Evolutionary conservation across 2,113 vertebrate genomes (phyloP), one percentile per base, ranked within the genome.

Genomic region (Naja naja): DNA sequence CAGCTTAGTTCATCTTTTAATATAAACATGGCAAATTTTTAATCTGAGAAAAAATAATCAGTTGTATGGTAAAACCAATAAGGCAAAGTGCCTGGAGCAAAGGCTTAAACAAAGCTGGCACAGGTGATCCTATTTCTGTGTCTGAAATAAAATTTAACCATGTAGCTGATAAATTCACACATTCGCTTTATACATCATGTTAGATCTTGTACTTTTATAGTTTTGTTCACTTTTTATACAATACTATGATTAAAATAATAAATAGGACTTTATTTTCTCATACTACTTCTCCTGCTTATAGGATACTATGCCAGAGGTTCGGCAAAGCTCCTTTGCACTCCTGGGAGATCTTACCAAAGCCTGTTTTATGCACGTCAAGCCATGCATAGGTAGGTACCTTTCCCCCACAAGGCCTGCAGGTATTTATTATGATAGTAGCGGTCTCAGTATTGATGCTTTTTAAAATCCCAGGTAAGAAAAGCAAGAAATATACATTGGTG

Each of bases 221-320:
- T 58, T 93, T 47, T 10, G 34, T 12, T 49, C 39, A 34, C 16
- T 85, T 85, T 20, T n/a, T 30, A 53, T 8, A 74, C 14, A 43
- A 27, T 39, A 34, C 1, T n/a, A 7, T 27, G 7, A 25, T 52
- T 10, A 23, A 30, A 53, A 69, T 89, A 39, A 18, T 64, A 92
- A 47, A 91, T 43, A 45, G n/a, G 23, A 25, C 45, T 34, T 7
- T 6, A 4, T 85, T 12, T 25, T 64, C 55, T 93, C 52, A 53
- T 5, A 34, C 3, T 5, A 25, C 3, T 30, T 87, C 16, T 45
- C 22, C 53, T 87, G 18, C 1, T n/a, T 53, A 0, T 93, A 99
- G 99, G 99, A 99, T 95, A 99, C 99, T 0, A 99, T 99, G 99
- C 99, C 99, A 0, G 99, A 99, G 97, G 99, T 99, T 25, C 98